These are phyloP conservation scores for Saxidomus purpurata DNA, from an alignment of 1,140 invertebrate species.

Conservation along the genomic window DNA sequence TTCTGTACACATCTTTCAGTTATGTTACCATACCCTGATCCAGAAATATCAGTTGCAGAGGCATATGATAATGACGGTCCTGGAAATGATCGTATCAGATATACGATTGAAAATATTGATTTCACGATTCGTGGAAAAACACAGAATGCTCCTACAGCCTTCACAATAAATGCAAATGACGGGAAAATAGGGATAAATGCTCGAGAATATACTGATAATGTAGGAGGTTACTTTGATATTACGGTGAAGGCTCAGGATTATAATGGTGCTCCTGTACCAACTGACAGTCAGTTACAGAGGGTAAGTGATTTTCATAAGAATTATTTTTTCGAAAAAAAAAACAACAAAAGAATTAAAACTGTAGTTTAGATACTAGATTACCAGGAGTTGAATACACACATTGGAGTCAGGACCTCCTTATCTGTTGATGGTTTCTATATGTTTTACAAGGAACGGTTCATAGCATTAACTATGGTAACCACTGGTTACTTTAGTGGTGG, in stretches of 20 bases:
- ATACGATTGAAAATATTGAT: conserved; percentile 67
- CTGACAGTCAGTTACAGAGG: conserved; percentile 51
- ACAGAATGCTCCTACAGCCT: conserved; percentile 63
- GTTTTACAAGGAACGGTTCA: no score
- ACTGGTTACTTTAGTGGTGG: no score
- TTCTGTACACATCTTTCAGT: no score
- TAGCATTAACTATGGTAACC: no score
- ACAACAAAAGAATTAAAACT: no score
- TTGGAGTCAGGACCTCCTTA: no score
- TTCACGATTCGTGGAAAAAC: conserved; percentile 24
- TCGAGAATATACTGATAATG: conserved; percentile 63
- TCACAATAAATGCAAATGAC: conserved; percentile 66
- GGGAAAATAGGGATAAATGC: conserved; percentile 58
- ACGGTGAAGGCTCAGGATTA: conserved; percentile 67
- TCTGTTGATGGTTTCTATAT: no score
- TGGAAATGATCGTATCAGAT: conserved; percentile 64
- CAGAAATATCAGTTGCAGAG: conserved; percentile 47
- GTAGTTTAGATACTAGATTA: no score
- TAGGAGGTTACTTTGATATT: conserved; percentile 71
- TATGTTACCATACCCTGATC: conserved; percentile 51
- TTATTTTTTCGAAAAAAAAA: no score
- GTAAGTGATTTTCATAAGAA: conserved; percentile 63
- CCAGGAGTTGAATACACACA: no score
- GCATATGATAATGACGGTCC: conserved; percentile 67
- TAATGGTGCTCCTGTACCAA: conserved; percentile 34